Evolutionary conservation across 1,140 invertebrate genomes (phyloP).

Genomic region (Heliconius congener): DNA sequence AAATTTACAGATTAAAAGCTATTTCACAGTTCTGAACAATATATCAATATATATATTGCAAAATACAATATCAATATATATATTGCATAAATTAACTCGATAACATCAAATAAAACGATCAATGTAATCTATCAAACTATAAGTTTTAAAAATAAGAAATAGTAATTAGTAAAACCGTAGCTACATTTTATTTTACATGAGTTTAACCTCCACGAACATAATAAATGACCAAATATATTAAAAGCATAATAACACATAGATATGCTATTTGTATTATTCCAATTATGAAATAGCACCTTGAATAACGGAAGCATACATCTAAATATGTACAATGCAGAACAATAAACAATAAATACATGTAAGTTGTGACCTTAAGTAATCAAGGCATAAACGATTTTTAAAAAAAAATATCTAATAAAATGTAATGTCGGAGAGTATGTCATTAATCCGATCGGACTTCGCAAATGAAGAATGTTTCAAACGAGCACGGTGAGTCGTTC

Average conservation of each 20-base stretch:
- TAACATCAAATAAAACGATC: background rate
- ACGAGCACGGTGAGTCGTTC: conserved; percentile 96
- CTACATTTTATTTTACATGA: background rate
- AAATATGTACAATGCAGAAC: conserved; percentile 19
- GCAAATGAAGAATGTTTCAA: conserved; percentile 95
- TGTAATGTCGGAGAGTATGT: conserved; percentile 33
- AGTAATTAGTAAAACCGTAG: background rate
- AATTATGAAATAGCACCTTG: conserved; percentile 10
- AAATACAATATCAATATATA: too few species aligned
- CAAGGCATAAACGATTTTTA: conserved; percentile 3
- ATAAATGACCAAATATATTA: background rate
- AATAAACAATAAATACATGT: conserved; percentile 18
- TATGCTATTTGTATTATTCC: background rate
- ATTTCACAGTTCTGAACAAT: too few species aligned
- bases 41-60: too few species aligned
- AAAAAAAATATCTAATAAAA: conserved; percentile 17
- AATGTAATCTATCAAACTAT: background rate
- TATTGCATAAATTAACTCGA: background rate
- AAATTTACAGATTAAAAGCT: too few species aligned
- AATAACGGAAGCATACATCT: conserved; percentile 16
- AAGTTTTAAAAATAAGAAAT: background rate
- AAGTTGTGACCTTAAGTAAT: conserved; percentile 21
- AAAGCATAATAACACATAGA: background rate
- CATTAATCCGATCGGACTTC: conserved; percentile 86
- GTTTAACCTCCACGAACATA: background rate